A percentile compares a stretch with the other conserved stretches of the same genome.
Evolutionary conservation across 2,113 vertebrate species (phyloP).

Genomic region (Helogale parvula): DNA sequence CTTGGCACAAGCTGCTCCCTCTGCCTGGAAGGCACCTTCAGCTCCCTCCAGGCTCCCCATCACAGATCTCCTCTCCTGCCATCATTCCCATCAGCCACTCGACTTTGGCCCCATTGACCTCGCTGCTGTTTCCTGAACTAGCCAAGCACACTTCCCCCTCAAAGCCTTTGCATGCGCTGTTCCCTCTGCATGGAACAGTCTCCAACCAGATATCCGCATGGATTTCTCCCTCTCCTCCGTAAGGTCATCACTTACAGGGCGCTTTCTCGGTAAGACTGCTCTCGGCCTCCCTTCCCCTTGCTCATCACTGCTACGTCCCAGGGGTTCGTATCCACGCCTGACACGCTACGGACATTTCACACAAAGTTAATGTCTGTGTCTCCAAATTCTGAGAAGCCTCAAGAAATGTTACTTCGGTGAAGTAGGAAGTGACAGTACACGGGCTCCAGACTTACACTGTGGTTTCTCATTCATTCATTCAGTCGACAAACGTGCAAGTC

Average conservation of each 20-base stretch:
- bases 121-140: not conserved
- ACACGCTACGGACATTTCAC: not conserved
- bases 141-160: not conserved
- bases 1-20: not conserved
- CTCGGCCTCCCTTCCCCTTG: not conserved
- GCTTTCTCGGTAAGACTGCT: not conserved
- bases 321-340: too few relatives aligned
- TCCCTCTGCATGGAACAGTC: not conserved
- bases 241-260: not conserved
- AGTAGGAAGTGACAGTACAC: not conserved
- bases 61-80: not conserved
- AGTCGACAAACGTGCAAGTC: not conserved
- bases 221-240: not conserved
- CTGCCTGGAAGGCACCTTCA: not conserved
- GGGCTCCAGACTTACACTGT: not conserved
- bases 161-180: not conserved
- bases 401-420: not conserved
- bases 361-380: not conserved
- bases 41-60: not conserved
- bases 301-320: not conserved
- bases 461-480: not conserved
- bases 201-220: fast-evolving
- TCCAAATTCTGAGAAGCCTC: not conserved
- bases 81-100: not conserved
- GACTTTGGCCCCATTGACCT: not conserved